Evolutionary conservation across 1,140 invertebrate species (phyloP).

Genomic region (Drosophila ogumai): DNA sequence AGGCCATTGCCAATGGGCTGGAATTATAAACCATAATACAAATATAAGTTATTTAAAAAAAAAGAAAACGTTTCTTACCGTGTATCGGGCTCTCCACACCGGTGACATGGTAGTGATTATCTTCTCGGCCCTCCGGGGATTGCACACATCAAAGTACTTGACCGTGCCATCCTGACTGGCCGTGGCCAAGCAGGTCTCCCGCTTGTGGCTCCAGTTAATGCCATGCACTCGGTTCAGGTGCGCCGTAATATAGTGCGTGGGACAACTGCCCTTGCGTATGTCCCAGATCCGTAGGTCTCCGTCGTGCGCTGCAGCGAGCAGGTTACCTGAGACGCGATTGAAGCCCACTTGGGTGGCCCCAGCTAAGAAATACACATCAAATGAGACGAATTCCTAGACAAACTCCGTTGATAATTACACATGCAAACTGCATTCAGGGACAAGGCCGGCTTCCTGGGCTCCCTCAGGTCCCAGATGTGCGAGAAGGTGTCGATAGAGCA

Average conservation of each 20-base stretch:
- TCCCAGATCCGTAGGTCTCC: constrained; percentile 98
- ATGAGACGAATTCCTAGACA: neutral
- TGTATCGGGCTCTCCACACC: constrained; percentile 97
- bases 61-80: constrained; percentile 87
- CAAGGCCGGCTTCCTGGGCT: constrained; percentile 91
- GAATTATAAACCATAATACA: constrained; percentile 34
- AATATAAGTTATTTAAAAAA: neutral
- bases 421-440: constrained; percentile 91
- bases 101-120: constrained; percentile 93
- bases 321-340: constrained; percentile 93
- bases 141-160: constrained; percentile 96
- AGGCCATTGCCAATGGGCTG: constrained; percentile 96
- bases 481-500: constrained; percentile 97
- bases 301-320: constrained; percentile 97
- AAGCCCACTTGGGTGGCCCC: constrained; percentile 97
- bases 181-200: constrained; percentile 94
- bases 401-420: constrained; percentile 53
- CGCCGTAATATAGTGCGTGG: constrained; percentile 96
- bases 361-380: constrained; percentile 86
- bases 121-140: constrained; percentile 92
- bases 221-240: constrained; percentile 97
- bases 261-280: constrained; percentile 93
- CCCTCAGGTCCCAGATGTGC: constrained; percentile 96
- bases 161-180: constrained; percentile 97
- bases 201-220: constrained; percentile 95